Conservation (phyloP, 2,888 invertebrate species). For the Cephus sareptanus region DNA sequence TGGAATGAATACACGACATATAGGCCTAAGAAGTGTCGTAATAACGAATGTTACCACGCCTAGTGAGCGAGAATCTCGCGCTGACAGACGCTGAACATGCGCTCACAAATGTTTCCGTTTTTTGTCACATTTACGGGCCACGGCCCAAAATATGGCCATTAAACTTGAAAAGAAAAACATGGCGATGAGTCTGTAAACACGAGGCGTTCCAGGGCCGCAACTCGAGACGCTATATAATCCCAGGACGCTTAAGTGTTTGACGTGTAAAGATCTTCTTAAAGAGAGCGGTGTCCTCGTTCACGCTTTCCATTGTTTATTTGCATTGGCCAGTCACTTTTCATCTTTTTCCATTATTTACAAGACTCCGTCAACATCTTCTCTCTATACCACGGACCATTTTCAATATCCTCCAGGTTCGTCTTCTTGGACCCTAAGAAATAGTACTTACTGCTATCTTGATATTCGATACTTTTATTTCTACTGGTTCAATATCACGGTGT, state of each 20-base stretch:
- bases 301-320: not conserved
- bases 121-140: constrained; percentile 54
- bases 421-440: no score
- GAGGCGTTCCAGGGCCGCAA: constrained; percentile 30
- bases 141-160: constrained; percentile 54
- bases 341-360: not conserved
- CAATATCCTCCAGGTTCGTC: no score
- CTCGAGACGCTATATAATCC: constrained; percentile 15
- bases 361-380: not conserved
- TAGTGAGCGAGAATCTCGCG: constrained; percentile 26
- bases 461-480: no score
- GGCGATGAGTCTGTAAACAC: constrained; percentile 43
- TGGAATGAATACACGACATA: no score
- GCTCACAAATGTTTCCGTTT: constrained; percentile 53
- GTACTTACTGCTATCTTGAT: no score
- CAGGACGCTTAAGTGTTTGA: constrained; percentile 14
- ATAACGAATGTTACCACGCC: constrained; percentile 24
- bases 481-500: no score
- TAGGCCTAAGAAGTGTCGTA: constrained; percentile 22
- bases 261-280: constrained; percentile 12
- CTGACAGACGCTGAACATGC: constrained; percentile 58
- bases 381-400: not conserved
- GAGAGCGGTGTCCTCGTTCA: not conserved
- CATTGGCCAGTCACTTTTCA: not conserved
- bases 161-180: constrained; percentile 37